phyloP scores from a whole-genome alignment of 2,113 vertebrate genomes.

The Amblyopsis rosae region DNA sequence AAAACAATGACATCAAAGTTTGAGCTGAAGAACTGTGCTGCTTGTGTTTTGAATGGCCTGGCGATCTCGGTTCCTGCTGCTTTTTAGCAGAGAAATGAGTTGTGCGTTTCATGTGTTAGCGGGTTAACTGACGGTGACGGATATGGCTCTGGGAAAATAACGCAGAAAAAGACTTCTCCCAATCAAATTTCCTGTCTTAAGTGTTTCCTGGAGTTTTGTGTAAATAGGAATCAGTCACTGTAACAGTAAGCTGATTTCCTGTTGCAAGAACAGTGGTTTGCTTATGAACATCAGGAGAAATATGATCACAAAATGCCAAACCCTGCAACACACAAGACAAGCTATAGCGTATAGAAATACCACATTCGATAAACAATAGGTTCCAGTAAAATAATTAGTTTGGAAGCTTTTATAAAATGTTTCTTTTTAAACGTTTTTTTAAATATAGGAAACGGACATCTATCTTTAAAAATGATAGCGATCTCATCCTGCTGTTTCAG shows the following conservation, averaged over 20 bases:
- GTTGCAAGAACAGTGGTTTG: conserved; percentile 56
- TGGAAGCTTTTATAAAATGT: neutral
- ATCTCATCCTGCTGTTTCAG: conserved; percentile 3
- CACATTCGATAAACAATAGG: conserved; percentile 24
- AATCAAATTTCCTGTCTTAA: conserved; percentile 73
- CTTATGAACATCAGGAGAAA: conserved; percentile 53
- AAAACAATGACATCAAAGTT: conserved; percentile 48
- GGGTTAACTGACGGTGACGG: conserved; percentile 54
- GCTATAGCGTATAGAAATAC: conserved; percentile 13
- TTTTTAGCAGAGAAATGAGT: conserved; percentile 28
- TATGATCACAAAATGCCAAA: conserved; percentile 23
- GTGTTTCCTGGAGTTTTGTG: conserved; percentile 68
- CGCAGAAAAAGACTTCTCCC: conserved; percentile 61
- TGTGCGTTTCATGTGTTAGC: conserved; percentile 57
- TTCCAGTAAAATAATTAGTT: conserved; percentile 23
- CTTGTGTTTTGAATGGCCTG: conserved; percentile 32
- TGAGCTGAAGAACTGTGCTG: conserved; percentile 5
- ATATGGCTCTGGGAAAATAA: conserved; percentile 59
- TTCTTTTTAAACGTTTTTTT: conserved; percentile 8
- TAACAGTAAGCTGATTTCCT: conserved; percentile 68
- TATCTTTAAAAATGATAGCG: neutral
- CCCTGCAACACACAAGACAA: conserved; percentile 28
- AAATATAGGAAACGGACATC: conserved; percentile 9
- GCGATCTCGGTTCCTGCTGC: conserved; percentile 36
- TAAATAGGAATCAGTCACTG: conserved; percentile 61